Conservation (phyloP, 2,113 vertebrate genomes). For the Hippocampus barbouri region DNA sequence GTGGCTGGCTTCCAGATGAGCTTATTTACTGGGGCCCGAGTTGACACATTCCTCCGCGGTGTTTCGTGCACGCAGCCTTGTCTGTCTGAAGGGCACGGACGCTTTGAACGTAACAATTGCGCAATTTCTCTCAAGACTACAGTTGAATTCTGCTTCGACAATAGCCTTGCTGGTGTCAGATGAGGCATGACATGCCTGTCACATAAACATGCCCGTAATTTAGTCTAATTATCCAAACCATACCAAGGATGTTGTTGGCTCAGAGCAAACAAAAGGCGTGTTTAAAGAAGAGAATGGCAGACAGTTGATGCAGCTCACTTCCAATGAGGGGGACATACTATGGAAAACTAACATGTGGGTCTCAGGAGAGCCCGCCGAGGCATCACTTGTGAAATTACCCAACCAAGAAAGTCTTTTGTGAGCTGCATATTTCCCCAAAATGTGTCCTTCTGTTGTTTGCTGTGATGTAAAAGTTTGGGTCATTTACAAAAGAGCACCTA, state of each 20-base stretch:
- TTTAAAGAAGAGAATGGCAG: neutral
- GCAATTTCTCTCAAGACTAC: neutral
- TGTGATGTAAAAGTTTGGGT: neutral
- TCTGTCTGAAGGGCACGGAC: slow-evolving; percentile 45
- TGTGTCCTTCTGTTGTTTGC: neutral
- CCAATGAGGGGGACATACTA: no score
- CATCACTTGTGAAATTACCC: no score
- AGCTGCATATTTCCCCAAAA: neutral
- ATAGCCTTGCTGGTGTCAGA: neutral
- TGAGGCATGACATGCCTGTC: neutral
- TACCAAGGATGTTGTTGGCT: neutral
- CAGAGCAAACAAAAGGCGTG: neutral
- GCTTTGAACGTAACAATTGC: neutral
- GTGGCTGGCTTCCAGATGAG: slow-evolving; percentile 24
- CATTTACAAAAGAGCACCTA: no score
- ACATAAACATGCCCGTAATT: neutral
- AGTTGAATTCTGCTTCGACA: neutral
- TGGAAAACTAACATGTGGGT: neutral
- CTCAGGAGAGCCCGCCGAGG: no score
- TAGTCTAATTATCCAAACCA: neutral
- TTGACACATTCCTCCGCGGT: slow-evolving; percentile 56
- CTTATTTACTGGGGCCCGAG: slow-evolving; percentile 52
- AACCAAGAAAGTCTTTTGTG: neutral
- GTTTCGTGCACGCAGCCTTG: slow-evolving; percentile 39
- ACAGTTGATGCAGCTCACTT: neutral